Evolutionary conservation across 2,888 invertebrate genomes (phyloP).

Genomic region (Lissonota sp.): DNA sequence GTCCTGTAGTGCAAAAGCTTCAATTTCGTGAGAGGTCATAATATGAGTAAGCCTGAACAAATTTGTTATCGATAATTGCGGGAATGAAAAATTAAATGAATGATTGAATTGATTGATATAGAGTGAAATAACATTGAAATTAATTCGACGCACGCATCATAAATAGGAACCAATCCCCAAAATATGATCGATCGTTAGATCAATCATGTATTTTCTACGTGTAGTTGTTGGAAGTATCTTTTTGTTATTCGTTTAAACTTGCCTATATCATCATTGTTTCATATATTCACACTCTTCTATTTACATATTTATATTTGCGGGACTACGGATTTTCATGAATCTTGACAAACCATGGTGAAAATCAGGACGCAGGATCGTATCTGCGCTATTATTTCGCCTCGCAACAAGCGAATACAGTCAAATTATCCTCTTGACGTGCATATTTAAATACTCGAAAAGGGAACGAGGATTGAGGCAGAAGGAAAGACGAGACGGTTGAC

Average conservation of each 20-base stretch:
- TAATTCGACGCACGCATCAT: too few species aligned
- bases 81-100: neutral
- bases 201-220: too few species aligned
- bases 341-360: neutral
- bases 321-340: neutral
- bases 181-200: too few species aligned
- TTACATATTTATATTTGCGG: too few species aligned
- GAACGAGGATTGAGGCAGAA: neutral
- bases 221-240: too few species aligned
- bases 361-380: neutral
- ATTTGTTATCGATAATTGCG: slow-evolving; percentile 23
- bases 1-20: neutral
- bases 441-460: slow-evolving; percentile 37
- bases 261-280: too few species aligned
- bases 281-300: neutral
- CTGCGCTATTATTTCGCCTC: neutral
- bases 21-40: slow-evolving; percentile 1
- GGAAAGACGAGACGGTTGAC: slow-evolving; percentile 55
- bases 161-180: too few species aligned
- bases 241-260: too few species aligned
- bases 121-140: too few species aligned
- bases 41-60: slow-evolving; percentile 14
- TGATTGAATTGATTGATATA: neutral
- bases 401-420: slow-evolving; percentile 27
- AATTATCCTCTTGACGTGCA: slow-evolving; percentile 40